Evolutionary conservation across 64 coral and sea anemone species (phyloP).

Genomic region (Actinia tenebrosa): DNA sequence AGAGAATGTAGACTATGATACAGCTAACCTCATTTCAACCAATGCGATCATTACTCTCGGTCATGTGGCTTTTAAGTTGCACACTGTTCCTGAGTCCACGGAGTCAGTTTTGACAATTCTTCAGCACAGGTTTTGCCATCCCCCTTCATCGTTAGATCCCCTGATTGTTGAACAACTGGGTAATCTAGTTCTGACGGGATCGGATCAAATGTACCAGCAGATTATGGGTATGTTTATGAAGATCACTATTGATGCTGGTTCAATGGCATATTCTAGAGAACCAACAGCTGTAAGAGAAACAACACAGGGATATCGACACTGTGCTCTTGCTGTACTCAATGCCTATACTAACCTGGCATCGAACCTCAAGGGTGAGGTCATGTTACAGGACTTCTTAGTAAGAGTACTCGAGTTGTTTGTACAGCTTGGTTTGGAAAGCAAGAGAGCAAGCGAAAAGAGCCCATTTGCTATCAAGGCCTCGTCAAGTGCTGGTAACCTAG

Average conservation of each 20-base stretch:
- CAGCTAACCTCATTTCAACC: conserved; percentile 63
- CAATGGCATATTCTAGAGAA: conserved; percentile 80
- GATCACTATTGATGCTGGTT: conserved; percentile 85
- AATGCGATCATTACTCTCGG: conserved; percentile 83
- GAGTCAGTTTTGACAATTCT: conserved; percentile 82
- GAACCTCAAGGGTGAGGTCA: conserved; percentile 61
- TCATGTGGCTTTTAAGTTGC: conserved; percentile 78
- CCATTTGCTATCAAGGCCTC: conserved; percentile 81
- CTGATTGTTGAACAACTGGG: conserved; percentile 94
- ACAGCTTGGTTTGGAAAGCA: conserved; percentile 92
- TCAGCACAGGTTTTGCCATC: conserved; percentile 87
- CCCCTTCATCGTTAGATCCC: conserved; percentile 85
- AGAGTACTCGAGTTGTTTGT: conserved; percentile 94
- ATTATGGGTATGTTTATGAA: conserved; percentile 99
- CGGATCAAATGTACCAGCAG: conserved; percentile 92
- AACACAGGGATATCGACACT: conserved; percentile 93
- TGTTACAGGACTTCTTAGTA: conserved; percentile 86
- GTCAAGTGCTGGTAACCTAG: conserved; percentile 93
- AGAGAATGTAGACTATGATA: conserved; percentile 62
- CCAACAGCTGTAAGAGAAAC: conserved; percentile 76
- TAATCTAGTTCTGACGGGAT: conserved; percentile 62
- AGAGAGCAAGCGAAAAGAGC: conserved; percentile 77
- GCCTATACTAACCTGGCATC: conserved; percentile 78
- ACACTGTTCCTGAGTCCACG: conserved; percentile 65
- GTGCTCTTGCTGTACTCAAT: conserved; percentile 85